Conservation (phyloP, 2,797 vertebrate species). For the Xenops minutus region DNA sequence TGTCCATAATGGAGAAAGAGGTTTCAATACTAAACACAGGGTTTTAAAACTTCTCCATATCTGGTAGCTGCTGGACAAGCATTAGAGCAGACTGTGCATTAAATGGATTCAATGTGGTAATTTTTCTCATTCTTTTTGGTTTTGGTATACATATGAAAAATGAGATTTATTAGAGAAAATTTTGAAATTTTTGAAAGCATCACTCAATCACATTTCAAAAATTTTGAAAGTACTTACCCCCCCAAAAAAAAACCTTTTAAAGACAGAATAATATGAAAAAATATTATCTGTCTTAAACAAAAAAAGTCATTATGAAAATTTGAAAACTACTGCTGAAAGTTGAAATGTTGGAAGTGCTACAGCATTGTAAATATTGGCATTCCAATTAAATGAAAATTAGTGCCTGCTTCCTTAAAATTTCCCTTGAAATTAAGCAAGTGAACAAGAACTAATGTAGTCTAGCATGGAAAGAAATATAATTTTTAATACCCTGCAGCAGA, state of each 20-base stretch:
- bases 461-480: not conserved
- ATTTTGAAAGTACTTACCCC: not conserved
- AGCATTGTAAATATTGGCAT: not conserved
- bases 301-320: not conserved
- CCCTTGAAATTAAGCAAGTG: slow-evolving; percentile 28
- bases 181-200: not conserved
- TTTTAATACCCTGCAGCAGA: slow-evolving; percentile 11
- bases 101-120: not conserved
- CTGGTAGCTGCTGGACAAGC: not conserved
- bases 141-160: not conserved
- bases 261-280: not conserved
- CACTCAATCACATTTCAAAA: not conserved
- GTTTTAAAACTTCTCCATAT: not conserved
- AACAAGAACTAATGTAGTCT: slow-evolving; percentile 41
- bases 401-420: not conserved
- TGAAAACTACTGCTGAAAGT: not conserved
- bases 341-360: not conserved
- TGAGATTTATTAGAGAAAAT: not conserved
- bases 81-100: not conserved
- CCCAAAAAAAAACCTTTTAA: accelerated
- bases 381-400: slow-evolving; percentile 33
- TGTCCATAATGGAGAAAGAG: not conserved
- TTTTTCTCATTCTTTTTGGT: not conserved
- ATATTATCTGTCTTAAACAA: not conserved
- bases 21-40: not conserved